Conservation (phyloP, 1,140 invertebrate genomes). For the Lanistes nyassanus region DNA sequence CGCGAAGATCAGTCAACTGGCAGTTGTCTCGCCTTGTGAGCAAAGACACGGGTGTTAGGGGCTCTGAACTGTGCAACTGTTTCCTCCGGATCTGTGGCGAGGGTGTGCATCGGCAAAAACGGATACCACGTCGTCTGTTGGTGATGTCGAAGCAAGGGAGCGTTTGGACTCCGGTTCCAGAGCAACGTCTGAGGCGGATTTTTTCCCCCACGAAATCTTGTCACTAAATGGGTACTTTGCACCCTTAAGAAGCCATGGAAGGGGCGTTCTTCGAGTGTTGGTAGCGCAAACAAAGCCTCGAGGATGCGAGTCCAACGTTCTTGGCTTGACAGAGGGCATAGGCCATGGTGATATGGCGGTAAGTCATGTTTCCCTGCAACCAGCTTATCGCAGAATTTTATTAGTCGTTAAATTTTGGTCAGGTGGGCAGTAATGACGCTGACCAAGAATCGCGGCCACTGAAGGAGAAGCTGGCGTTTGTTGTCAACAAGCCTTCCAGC, state of each 20-base stretch:
- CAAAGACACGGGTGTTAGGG: neutral
- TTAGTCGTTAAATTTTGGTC: neutral
- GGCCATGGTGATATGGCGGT: slow-evolving; percentile 27
- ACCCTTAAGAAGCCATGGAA: neutral
- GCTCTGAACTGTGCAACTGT: neutral
- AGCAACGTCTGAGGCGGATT: too few species aligned
- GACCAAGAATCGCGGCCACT: too few species aligned
- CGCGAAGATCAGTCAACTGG: neutral
- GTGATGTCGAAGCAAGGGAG: too few species aligned
- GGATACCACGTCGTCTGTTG: neutral
- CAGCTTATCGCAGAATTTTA: neutral
- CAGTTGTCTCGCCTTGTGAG: neutral
- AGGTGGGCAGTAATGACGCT: too few species aligned
- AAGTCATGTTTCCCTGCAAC: neutral
- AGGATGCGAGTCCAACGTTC: neutral
- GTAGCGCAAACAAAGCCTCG: too few species aligned
- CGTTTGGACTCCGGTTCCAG: too few species aligned
- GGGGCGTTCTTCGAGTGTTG: neutral
- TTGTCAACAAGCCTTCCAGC: neutral
- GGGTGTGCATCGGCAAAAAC: neutral
- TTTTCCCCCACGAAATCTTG: too few species aligned
- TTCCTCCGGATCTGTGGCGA: neutral
- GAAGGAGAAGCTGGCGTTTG: neutral
- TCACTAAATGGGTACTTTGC: too few species aligned
- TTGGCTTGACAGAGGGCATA: neutral